These are phyloP conservation scores for Deroplatys truncata DNA, from an alignment of 2,888 invertebrate genomes.

Conservation along the genomic window DNA sequence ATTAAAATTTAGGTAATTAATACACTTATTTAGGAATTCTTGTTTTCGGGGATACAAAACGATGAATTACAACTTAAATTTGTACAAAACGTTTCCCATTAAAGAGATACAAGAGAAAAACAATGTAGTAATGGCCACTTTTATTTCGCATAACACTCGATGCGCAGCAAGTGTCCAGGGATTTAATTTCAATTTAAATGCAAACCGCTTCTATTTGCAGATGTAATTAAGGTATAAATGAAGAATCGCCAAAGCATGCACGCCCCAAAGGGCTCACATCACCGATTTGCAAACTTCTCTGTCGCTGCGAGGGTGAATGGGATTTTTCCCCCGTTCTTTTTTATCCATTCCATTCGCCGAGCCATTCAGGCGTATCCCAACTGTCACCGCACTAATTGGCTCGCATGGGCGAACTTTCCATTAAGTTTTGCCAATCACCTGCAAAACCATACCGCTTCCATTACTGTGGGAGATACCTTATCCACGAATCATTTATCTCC, in stretches of 20 bases:
- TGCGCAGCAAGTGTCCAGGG: not conserved
- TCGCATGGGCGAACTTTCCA: not conserved
- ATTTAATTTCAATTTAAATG: not conserved
- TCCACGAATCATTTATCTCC: not conserved
- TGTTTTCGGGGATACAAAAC: no score
- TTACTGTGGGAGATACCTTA: not conserved
- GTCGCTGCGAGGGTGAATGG: not conserved
- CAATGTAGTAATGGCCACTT: not conserved
- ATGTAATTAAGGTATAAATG: not conserved
- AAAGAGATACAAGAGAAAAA: not conserved
- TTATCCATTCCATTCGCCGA: not conserved
- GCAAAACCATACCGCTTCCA: not conserved
- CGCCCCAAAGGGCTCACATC: not conserved
- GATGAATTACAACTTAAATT: not conserved
- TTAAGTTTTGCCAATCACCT: not conserved
- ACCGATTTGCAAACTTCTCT: not conserved
- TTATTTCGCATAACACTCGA: not conserved
- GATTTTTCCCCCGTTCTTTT: not conserved
- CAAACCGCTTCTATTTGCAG: not conserved
- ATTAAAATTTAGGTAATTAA: no score
- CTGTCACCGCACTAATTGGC: not conserved
- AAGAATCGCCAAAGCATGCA: not conserved
- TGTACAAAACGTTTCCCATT: not conserved
- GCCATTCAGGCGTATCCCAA: not conserved
- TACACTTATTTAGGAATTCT: no score